Conservation (phyloP, 1,140 invertebrate genomes). For the Pseudoatta argentina region DNA sequence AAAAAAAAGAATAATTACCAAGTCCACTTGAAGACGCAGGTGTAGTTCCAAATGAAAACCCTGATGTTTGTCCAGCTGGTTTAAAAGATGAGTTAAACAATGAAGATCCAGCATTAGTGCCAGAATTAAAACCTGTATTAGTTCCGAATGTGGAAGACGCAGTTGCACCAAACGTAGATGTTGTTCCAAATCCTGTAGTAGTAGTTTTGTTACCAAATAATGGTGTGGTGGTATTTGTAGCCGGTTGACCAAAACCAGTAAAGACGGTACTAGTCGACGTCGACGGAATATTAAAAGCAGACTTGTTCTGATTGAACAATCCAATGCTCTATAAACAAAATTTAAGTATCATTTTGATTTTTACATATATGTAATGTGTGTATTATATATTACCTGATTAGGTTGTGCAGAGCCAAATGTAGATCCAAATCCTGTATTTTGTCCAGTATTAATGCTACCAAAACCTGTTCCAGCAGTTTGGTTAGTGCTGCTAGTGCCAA, state of each 20-base stretch:
- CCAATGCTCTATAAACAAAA: conserved; percentile 81
- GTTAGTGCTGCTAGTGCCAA: conserved; percentile 79
- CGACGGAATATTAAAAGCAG: conserved; percentile 84
- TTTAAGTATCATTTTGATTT: conserved; percentile 21
- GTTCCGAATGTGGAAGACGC: conserved; percentile 85
- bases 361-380: background rate
- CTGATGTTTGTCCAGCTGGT: conserved; percentile 80
- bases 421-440: conserved; percentile 83
- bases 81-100: conserved; percentile 87
- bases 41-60: conserved; percentile 86
- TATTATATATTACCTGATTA: conserved; percentile 81
- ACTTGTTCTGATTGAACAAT: conserved; percentile 85
- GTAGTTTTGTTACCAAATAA: conserved; percentile 85
- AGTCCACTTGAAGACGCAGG: conserved; percentile 82
- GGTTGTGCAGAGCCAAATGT: conserved; percentile 83
- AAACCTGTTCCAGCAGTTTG: conserved; percentile 84
- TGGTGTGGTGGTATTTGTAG: conserved; percentile 81
- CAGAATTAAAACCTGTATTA: conserved; percentile 83
- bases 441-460: conserved; percentile 81
- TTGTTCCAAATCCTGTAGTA: conserved; percentile 87
- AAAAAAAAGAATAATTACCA: conserved; percentile 69
- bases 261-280: conserved; percentile 84
- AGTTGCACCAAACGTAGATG: conserved; percentile 85
- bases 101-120: conserved; percentile 83
- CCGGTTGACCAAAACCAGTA: conserved; percentile 84